phyloP scores from a whole-genome alignment of 2,113 vertebrate genomes.

The Xiphophorus maculatus region DNA sequence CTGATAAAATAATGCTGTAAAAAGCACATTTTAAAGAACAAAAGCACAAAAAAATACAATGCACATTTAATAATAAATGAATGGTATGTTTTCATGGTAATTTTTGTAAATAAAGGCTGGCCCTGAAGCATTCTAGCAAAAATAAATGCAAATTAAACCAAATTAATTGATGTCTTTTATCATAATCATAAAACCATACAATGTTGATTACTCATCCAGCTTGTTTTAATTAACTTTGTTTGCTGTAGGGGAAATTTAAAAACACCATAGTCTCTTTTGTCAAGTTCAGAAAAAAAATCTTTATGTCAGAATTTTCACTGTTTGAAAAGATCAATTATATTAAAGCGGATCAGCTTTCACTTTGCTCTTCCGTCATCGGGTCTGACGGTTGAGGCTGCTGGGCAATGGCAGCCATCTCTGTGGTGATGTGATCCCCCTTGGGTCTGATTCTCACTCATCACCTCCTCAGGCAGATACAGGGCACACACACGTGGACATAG shows the following conservation, averaged over 20 bases:
- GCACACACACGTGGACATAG: neutral
- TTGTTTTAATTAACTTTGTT: neutral
- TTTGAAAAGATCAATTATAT: slow-evolving; percentile 57
- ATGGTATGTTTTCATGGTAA: neutral
- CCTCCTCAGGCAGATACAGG: slow-evolving; percentile 56
- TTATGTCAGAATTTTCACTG: slow-evolving; percentile 36
- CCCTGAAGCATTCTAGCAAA: too few relatives aligned
- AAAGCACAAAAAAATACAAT: neutral
- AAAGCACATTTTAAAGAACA: neutral
- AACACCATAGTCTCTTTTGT: neutral
- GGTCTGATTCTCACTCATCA: slow-evolving; percentile 72
- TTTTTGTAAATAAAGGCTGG: too few relatives aligned
- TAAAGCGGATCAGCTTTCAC: slow-evolving; percentile 72
- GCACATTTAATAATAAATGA: neutral
- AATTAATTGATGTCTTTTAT: neutral
- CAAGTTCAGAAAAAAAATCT: slow-evolving; percentile 13
- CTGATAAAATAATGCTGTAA: neutral
- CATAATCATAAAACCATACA: neutral
- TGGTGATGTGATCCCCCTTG: slow-evolving; percentile 66
- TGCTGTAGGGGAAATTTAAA: neutral
- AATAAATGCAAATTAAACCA: neutral
- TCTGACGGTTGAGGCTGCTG: slow-evolving; percentile 73
- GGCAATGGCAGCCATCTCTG: slow-evolving; percentile 70
- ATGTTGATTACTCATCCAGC: neutral
- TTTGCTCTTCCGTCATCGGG: slow-evolving; percentile 61